Evolutionary conservation across 2,113 vertebrate species (phyloP), one percentile per base, ranked within the genome.

Genomic region (Phoenicopterus ruber): DNA sequence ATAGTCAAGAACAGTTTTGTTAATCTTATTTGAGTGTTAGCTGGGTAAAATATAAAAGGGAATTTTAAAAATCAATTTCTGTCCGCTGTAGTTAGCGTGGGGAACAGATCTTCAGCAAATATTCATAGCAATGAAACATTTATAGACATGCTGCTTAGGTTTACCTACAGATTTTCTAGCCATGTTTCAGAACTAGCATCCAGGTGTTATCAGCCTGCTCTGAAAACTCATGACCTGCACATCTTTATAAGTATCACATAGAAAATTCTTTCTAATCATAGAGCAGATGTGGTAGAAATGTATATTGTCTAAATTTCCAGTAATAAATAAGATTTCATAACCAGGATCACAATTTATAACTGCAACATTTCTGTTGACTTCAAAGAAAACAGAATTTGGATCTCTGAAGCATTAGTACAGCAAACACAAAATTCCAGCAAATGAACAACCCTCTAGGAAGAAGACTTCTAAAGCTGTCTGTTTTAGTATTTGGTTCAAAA

Each of bases 91-190:
- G 59, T 81, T 82, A 72, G 44, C 79, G 76, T 63, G 14, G 44
- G 71, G 95, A 90, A 82, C 31, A 90, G 40, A 78, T 67, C 74
- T 93, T 95, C 88, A 61, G 87, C 62, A 92, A 96, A 94, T 86
- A 93, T 73, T 94, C 67, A 58, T 5, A 81, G 82, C 29, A 83
- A 89, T 96, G 84, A 96, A 94, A 94, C 54, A 91, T 76, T 92
- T 70, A 82, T 72, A 85, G 83, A 70, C 44, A 42, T 65, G 38
- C 34, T 71, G 52, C 44, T 80, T 62, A 32, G 73, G 86, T 91
- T 96, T 94, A 91, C 86, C 70, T 66, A 66, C 74, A 76, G 49
- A 44, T 82, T 96, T 95, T 82, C 81, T n/a, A 79, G 34, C 49
- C 32, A 2, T 58, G 36, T 54, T 79, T 82, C 81, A 77, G 58